Evolutionary conservation across 2,113 vertebrate genomes (phyloP).

Genomic region (Tragulus kanchil): DNA sequence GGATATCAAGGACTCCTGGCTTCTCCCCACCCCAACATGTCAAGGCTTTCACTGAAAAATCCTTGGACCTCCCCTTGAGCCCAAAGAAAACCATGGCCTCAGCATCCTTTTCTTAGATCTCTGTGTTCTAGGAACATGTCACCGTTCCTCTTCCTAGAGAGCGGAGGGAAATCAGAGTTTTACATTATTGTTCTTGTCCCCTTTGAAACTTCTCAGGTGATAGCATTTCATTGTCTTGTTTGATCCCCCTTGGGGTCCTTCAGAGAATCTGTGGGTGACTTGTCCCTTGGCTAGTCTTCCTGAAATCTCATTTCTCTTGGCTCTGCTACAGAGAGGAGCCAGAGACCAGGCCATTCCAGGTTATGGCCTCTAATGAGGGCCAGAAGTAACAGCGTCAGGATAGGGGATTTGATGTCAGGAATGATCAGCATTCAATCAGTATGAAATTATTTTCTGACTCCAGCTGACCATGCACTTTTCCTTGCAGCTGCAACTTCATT

Average conservation of each 20-base stretch:
- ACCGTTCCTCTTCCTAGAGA: background rate
- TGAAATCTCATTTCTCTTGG: conserved; percentile 54
- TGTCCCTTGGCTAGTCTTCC: background rate
- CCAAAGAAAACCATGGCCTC: background rate
- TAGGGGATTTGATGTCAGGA: conserved; percentile 58
- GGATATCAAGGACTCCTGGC: background rate
- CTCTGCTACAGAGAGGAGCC: background rate
- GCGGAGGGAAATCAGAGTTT: background rate
- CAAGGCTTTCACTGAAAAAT: background rate
- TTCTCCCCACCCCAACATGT: background rate
- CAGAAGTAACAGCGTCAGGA: background rate
- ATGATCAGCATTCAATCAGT: conserved; percentile 71
- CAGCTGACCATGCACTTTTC: conserved; percentile 75
- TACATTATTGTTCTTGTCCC: background rate
- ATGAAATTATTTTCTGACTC: conserved; percentile 75
- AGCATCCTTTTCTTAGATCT: background rate
- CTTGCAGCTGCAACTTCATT: conserved; percentile 81
- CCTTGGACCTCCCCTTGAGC: background rate
- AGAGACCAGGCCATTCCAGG: background rate
- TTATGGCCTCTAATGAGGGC: conserved; percentile 14
- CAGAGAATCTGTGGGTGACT: background rate
- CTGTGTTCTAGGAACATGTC: background rate
- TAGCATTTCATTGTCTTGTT: conserved; percentile 29
- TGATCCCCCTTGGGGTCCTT: background rate
- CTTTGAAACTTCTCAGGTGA: background rate